These are phyloP conservation scores for Gymnodraco acuticeps DNA, from an alignment of 2,797 vertebrate genomes.

Conservation along the genomic window DNA sequence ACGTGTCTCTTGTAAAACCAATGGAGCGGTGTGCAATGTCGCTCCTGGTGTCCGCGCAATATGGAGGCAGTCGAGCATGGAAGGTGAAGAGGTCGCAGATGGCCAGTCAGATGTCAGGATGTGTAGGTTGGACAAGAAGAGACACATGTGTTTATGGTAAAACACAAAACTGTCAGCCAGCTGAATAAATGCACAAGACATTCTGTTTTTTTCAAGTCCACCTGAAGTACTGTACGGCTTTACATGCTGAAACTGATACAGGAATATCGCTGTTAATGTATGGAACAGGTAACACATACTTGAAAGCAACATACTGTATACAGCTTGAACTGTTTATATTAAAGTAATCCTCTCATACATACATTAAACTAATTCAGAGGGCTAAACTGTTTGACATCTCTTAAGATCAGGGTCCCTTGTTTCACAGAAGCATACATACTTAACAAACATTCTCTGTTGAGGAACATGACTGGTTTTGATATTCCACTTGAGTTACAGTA, in stretches of 20 bases:
- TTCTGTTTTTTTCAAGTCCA: not conserved
- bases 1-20: slow-evolving; percentile 65
- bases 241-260: not conserved
- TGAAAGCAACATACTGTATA: too few species aligned
- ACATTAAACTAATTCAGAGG: too few species aligned
- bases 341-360: too few species aligned
- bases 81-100: slow-evolving; percentile 46
- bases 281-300: too few species aligned
- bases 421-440: too few species aligned
- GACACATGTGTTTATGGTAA: not conserved
- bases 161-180: not conserved
- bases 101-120: slow-evolving; percentile 11
- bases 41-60: slow-evolving; percentile 67
- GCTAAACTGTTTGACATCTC: too few species aligned
- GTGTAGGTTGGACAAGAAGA: not conserved
- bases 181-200: not conserved
- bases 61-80: slow-evolving; percentile 67
- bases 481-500: not conserved
- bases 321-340: too few species aligned
- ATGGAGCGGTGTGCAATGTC: slow-evolving; percentile 62
- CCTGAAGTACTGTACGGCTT: not conserved
- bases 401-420: too few species aligned
- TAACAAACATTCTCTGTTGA: too few species aligned
- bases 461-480: slow-evolving; percentile 9
- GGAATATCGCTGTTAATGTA: too few species aligned